phyloP scores from a whole-genome alignment of 1,140 invertebrate genomes.

The Eubasilissa regina region DNA sequence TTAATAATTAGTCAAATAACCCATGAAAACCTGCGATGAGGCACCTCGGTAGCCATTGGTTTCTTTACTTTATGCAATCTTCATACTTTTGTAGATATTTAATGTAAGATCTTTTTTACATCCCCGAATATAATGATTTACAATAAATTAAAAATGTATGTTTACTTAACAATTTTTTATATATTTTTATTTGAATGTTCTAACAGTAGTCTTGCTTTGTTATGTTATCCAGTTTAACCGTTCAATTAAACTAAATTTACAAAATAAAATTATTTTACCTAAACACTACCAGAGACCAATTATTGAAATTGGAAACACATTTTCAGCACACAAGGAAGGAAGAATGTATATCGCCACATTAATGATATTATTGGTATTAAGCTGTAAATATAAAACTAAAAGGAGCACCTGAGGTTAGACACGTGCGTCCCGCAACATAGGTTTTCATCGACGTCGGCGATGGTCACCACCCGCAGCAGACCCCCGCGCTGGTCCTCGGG shows the following conservation, averaged over 20 bases:
- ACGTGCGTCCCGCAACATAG: slow-evolving; percentile 93
- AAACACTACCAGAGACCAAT: not conserved
- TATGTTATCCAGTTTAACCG: slow-evolving; percentile 17
- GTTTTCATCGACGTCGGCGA: slow-evolving; percentile 81
- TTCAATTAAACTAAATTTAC: slow-evolving; percentile 23
- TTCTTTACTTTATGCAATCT: not conserved
- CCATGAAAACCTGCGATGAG: not conserved
- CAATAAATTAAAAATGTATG: not conserved
- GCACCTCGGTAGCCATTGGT: not conserved
- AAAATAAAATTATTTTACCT: not conserved
- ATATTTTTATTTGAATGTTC: not conserved
- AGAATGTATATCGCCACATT: too few species aligned
- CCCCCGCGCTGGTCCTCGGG: slow-evolving; percentile 83
- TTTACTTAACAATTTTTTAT: not conserved
- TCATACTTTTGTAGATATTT: slow-evolving; percentile 26
- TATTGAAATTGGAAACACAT: too few species aligned
- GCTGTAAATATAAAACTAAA: not conserved
- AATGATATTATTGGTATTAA: too few species aligned
- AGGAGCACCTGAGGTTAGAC: slow-evolving; percentile 75
- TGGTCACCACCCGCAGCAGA: slow-evolving; percentile 81
- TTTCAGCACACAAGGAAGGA: too few species aligned
- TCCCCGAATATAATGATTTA: slow-evolving; percentile 13
- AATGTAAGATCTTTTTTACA: not conserved
- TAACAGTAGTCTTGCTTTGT: slow-evolving; percentile 32
- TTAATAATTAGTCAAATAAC: not conserved